Evolutionary conservation across 1,140 invertebrate genomes (phyloP), one percentile per base, ranked within the genome.

Genomic region (Pachyrhynchus sulphureomaculatus): DNA sequence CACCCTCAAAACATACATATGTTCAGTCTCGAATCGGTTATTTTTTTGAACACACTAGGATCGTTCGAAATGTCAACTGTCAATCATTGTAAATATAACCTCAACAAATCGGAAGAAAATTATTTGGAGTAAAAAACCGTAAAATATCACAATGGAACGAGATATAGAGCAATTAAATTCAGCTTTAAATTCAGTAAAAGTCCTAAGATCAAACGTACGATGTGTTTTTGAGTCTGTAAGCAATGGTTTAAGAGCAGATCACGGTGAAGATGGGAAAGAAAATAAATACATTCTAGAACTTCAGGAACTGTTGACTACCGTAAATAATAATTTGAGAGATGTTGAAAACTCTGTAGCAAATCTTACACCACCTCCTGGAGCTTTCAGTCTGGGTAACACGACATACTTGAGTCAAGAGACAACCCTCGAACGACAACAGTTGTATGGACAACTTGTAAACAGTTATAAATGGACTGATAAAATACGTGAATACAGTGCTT

Each of bases 391-490:
- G 29, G 91, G 89, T 0, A 95, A 93, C 68, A 90, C 91, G 9
- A 85, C 87, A 12, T 88, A 84, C 72, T 78, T 95, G 10, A 90
- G 86, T 62, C 92, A 95, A 78, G 93, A 96, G 77, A 92, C 90
- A 0, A 88, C 89, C 0, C 87, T 89, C 74, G 92, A 95, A 66
- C 81, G 90, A 23, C 89, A 93, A 73, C 86, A 89, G n/a, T 74
- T 95, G 4, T 95, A 95, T 74, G 84, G 87, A 12, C 90, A 92
- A 70, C 75, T 95, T 13, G 88, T 94, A 0, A 90, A 92, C 70
- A 89, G 88, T 72, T 93, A 95, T 73, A 94, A 93, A 78, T 95
- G 92, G 92, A 92, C 88, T 5, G 92, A 95, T 69, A 95, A 94
- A 77, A 84, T 90, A 70, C 45, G 92, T 68, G 91, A 94, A 68